Conservation (phyloP, 2,797 vertebrate species). For the Sebastes iracundus region DNA sequence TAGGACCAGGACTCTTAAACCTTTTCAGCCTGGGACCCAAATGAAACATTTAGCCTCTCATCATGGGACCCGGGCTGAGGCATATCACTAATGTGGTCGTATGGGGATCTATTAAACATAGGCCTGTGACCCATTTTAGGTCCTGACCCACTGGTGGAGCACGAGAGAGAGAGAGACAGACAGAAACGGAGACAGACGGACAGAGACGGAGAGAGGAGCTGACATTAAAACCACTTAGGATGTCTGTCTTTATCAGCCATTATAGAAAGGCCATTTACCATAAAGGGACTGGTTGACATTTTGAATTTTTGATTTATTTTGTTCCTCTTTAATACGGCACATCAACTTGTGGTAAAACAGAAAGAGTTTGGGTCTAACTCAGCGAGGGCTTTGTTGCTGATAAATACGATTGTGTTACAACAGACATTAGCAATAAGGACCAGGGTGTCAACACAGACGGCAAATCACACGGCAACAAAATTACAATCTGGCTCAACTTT, state of each 20-base stretch:
- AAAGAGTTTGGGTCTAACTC: neutral
- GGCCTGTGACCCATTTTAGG: constrained; percentile 74
- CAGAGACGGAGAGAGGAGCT: constrained; percentile 31
- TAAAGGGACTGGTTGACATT: constrained; percentile 58
- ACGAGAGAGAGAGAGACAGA: neutral
- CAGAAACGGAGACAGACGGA: constrained; percentile 8
- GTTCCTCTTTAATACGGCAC: neutral
- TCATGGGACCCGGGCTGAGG: constrained; percentile 66
- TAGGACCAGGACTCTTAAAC: constrained; percentile 72
- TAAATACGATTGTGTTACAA: neutral
- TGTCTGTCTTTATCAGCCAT: constrained; percentile 55
- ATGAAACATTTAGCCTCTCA: constrained; percentile 73
- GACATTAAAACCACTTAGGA: constrained; percentile 59
- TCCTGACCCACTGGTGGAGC: constrained; percentile 60
- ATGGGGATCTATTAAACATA: constrained; percentile 74
- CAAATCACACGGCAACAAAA: neutral
- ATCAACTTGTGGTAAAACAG: neutral
- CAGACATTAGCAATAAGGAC: neutral
- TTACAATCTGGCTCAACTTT: neutral
- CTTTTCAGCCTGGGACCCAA: constrained; percentile 70
- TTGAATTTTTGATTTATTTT: constrained; percentile 23
- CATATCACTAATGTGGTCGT: constrained; percentile 47
- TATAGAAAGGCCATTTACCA: constrained; percentile 34
- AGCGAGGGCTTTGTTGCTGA: neutral
- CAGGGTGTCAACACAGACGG: neutral